Percentiles rank a stretch among this genome's conserved stretches.
phyloP scores from a whole-genome alignment of 53 echinoderm and acorn worm species.

The Holothuria scabra region DNA sequence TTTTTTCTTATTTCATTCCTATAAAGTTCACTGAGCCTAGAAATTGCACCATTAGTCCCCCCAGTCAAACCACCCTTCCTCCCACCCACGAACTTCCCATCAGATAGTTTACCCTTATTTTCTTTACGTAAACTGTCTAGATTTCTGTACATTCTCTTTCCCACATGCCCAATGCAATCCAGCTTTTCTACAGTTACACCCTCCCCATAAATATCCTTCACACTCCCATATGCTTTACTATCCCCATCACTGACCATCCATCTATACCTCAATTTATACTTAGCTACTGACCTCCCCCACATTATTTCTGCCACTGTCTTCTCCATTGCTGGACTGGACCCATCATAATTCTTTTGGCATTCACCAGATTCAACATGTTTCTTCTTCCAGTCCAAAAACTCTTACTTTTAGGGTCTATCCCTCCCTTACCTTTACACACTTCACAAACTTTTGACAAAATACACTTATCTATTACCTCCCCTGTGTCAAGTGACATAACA shows the following conservation, averaged over 20 bases:
- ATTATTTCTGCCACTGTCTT: background rate
- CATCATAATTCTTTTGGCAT: too few relatives aligned
- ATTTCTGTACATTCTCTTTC: background rate
- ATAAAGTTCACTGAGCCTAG: conserved; percentile 15
- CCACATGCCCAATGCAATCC: background rate
- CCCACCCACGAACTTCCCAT: background rate
- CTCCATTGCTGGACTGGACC: too few relatives aligned
- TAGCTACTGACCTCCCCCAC: background rate
- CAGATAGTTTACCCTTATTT: background rate
- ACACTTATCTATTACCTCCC: too few relatives aligned
- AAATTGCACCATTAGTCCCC: too few relatives aligned
- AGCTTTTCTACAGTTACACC: background rate
- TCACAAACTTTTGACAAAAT: too few relatives aligned
- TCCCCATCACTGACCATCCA: background rate
- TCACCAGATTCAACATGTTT: too few relatives aligned
- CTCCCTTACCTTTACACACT: too few relatives aligned
- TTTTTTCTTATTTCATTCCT: conserved; percentile 39
- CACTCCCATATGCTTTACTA: background rate
- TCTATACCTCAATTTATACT: background rate
- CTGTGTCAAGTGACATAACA: too few relatives aligned
- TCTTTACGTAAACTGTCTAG: background rate
- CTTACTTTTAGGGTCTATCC: too few relatives aligned
- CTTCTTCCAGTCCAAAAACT: too few relatives aligned
- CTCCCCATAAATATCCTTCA: background rate
- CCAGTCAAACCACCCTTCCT: background rate